These are phyloP conservation scores for Dasypolia templi DNA, from an alignment of 2,888 invertebrate genomes.

Conservation along the genomic window DNA sequence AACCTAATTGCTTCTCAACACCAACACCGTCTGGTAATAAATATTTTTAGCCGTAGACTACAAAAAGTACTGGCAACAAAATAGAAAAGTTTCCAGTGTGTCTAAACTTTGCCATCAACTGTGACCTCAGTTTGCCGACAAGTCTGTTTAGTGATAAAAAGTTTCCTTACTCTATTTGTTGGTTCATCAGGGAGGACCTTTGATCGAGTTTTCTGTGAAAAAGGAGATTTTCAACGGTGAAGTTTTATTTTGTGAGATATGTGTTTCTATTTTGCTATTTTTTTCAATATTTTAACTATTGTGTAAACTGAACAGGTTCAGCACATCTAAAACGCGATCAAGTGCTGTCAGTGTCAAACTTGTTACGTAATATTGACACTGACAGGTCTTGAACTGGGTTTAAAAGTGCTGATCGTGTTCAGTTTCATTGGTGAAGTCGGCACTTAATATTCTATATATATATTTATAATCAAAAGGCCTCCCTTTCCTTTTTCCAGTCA, in stretches of 20 bases:
- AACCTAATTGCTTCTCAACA: constrained; percentile 10
- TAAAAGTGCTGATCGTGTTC: too few relatives aligned
- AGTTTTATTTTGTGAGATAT: background rate
- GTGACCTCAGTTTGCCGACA: constrained; percentile 26
- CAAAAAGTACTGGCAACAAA: constrained; percentile 7
- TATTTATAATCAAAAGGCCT: too few relatives aligned
- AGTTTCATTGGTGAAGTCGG: too few relatives aligned
- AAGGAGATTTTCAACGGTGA: background rate
- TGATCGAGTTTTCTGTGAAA: constrained; percentile 35
- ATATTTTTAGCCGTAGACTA: constrained; percentile 8
- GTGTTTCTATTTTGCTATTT: background rate
- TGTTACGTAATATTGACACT: too few relatives aligned
- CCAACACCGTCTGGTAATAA: background rate
- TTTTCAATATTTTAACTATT: background rate
- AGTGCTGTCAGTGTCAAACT: too few relatives aligned
- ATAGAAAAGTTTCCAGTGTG: constrained; percentile 40
- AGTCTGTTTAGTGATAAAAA: constrained; percentile 28
- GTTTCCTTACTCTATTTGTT: constrained; percentile 39
- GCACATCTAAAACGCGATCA: too few relatives aligned
- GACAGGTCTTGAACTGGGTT: too few relatives aligned
- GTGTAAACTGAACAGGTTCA: too few relatives aligned
- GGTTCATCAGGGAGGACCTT: constrained; percentile 28
- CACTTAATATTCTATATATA: too few relatives aligned
- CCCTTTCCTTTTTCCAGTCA: too few relatives aligned
- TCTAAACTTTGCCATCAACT: constrained; percentile 46